Evolutionary conservation across 1,140 invertebrate genomes (phyloP).

Genomic region (Magallana gigas): DNA sequence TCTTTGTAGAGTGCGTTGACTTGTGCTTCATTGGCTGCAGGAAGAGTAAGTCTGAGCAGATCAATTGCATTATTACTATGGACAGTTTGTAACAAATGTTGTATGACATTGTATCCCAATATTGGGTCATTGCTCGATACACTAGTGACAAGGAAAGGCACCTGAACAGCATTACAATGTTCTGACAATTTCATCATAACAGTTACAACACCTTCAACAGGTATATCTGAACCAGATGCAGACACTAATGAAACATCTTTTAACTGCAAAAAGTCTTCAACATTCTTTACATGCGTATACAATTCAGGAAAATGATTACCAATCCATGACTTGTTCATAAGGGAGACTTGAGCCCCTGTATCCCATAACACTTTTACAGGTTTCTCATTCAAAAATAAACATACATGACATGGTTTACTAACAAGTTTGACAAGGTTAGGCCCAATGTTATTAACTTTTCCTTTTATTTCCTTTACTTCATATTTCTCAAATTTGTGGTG

Average conservation of each 20-base stretch:
- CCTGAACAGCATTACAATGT: conserved; percentile 9
- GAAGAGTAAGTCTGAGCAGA: no score
- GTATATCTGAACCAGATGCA: neutral
- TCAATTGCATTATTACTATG: neutral
- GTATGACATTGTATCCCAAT: conserved; percentile 59
- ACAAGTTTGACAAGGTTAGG: neutral
- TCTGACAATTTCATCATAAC: conserved; percentile 30
- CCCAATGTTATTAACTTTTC: neutral
- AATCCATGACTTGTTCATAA: neutral
- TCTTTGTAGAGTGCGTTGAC: neutral
- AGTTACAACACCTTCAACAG: conserved; percentile 17
- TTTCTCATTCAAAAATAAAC: conserved; percentile 11
- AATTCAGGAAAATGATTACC: neutral
- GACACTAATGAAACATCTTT: neutral
- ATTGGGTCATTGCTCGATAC: conserved; percentile 23
- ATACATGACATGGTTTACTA: neutral
- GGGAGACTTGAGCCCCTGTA: neutral
- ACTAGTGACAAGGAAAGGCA: conserved; percentile 53
- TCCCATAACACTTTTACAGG: neutral
- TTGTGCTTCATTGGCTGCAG: neutral
- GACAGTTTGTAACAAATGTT: conserved; percentile 36
- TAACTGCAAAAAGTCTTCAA: conserved; percentile 19
- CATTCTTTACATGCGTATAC: neutral
- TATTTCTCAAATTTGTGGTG: neutral
- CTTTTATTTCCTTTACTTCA: neutral